Evolutionary conservation across 2,797 vertebrate genomes (phyloP).

Genomic region (Poecilia velifera): DNA sequence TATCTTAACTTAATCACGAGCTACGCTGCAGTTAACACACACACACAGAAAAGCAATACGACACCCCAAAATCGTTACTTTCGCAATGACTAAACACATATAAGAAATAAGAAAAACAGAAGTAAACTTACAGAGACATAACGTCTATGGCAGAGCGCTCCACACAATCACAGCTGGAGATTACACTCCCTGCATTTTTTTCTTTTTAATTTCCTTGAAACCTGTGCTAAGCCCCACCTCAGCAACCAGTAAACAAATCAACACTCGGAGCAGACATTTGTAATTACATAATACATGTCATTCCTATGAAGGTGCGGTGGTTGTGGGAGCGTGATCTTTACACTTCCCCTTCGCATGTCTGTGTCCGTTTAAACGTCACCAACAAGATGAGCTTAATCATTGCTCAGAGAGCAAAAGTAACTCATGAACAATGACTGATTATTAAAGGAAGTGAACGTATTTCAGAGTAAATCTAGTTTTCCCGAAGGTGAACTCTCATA

Average conservation of each 20-base stretch:
- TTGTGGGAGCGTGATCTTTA: background rate
- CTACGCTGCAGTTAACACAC: background rate
- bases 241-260: background rate
- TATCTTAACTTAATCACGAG: background rate
- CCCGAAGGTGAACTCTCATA: background rate
- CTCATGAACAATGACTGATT: background rate
- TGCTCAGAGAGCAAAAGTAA: background rate
- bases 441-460: background rate
- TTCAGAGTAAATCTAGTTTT: background rate
- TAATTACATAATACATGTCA: slow-evolving; percentile 28
- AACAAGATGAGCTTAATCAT: background rate
- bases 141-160: background rate
- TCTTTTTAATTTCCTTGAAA: slow-evolving; percentile 29
- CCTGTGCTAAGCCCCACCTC: slow-evolving; percentile 45
- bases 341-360: background rate
- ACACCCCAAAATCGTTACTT: background rate
- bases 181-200: background rate
- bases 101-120: background rate
- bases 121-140: slow-evolving; percentile 41
- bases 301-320: background rate
- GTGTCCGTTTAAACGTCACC: background rate
- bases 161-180: background rate
- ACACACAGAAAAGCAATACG: background rate
- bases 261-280: background rate
- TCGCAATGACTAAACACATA: background rate